Conservation (phyloP, 2,888 invertebrate genomes). For the Thereva unica region DNA sequence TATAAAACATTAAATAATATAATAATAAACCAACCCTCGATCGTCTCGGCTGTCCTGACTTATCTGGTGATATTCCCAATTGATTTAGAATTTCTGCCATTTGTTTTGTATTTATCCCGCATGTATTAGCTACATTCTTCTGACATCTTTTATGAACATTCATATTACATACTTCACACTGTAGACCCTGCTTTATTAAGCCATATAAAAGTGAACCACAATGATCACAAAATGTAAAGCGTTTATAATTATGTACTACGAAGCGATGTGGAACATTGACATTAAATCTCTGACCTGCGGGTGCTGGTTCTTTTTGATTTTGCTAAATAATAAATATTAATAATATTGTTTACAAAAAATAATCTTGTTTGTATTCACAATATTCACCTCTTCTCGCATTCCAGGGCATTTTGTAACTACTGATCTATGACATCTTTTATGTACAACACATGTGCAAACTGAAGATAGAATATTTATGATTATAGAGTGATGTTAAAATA, state of each 20-base stretch:
- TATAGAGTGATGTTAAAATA: not conserved
- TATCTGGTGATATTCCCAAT: conserved; percentile 89
- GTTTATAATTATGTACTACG: conserved; percentile 93
- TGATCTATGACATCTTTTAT: conserved; percentile 96
- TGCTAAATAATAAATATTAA: conserved; percentile 47
- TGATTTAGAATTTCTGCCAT: conserved; percentile 92
- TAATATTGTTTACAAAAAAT: conserved; percentile 30
- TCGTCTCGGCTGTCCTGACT: conserved; percentile 70
- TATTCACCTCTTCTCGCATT: conserved; percentile 80
- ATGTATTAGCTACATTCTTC: conserved; percentile 99
- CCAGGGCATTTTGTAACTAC: conserved; percentile 99
- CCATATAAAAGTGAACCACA: conserved; percentile 98
- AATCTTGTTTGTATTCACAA: not conserved
- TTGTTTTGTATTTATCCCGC: conserved; percentile 95
- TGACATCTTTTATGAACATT: conserved; percentile 99
- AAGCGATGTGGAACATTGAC: conserved; percentile 98
- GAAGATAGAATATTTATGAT: conserved; percentile 55
- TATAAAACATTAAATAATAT: conserved; percentile 30
- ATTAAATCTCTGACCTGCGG: conserved; percentile 83
- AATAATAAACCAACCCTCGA: conserved; percentile 61
- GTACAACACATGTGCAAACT: conserved; percentile 99
- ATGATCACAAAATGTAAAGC: conserved; percentile 99
- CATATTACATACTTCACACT: conserved; percentile 95
- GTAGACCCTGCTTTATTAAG: conserved; percentile 92
- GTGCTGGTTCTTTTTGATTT: conserved; percentile 65